Conservation (phyloP, 2,113 vertebrate genomes). For the Sialia sialis region DNA sequence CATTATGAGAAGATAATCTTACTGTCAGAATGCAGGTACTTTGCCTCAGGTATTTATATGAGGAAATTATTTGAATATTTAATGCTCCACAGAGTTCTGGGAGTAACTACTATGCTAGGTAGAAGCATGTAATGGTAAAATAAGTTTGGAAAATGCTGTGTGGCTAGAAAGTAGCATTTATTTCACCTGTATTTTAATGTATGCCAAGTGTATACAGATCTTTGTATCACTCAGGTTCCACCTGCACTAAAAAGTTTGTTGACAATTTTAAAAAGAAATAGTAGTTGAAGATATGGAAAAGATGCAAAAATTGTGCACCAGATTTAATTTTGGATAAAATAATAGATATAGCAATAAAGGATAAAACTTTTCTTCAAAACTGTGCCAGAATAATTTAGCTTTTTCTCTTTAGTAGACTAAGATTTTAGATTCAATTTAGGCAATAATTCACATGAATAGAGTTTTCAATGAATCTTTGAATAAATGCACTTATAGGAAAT, state of each 20-base stretch:
- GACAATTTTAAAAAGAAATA: background rate
- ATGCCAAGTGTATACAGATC: background rate
- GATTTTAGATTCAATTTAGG: background rate
- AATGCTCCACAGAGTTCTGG: background rate
- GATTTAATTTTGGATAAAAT: background rate
- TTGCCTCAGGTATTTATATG: background rate
- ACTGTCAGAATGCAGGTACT: background rate
- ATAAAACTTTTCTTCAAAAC: background rate
- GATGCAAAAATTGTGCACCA: fast-evolving
- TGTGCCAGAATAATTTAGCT: background rate
- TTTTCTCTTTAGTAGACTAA: background rate
- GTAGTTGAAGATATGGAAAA: background rate
- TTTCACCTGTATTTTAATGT: background rate
- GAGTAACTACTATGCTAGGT: background rate
- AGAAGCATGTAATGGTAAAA: background rate
- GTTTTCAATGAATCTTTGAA: background rate
- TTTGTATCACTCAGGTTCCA: background rate
- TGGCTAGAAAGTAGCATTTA: background rate
- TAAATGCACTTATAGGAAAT: background rate
- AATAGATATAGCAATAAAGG: background rate
- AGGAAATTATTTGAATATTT: background rate
- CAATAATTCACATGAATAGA: background rate
- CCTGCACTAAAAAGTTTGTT: background rate
- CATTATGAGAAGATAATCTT: background rate
- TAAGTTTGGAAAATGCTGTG: background rate